Evolutionary conservation across 2,797 vertebrate genomes (phyloP), one percentile per base, ranked within the genome.

Genomic region (Agapornis canus): DNA sequence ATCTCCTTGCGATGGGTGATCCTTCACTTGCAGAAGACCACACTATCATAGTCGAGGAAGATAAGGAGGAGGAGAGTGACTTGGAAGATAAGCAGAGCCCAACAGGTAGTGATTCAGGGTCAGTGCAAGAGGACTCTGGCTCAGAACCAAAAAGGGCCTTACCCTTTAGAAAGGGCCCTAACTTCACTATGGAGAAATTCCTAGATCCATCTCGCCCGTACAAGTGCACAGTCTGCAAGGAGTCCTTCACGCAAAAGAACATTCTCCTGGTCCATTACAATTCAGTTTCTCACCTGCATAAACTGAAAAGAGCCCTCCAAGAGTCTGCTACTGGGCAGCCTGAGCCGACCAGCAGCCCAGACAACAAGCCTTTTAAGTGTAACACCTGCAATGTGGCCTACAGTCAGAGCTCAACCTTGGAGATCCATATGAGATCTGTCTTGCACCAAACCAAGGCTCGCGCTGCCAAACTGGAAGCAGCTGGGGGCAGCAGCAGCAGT

Each of bases 171-270:
- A 99, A 99, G 95, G 99, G 99, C 68, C 99, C 99, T 72, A 99
- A 99, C 97, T 99, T 99, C 96, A 99, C 99, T 12, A 99, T 99
- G 99, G 99, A 99, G 95, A 99, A 99, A 95, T 99, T 99, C 91
- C 97, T 99, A 85, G 99, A 99, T 97, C 99, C 99, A 7, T 99
- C 99, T 96, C 99, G 99, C 86, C 99, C 99, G 31, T 99, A 99
- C 95, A 99, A 99, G 97, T 99, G 99, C 96, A 99, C 99, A 1
- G 99, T 99, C 54, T 99, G 99, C 98, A 99, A 99, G 98, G 99
- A 99, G 95, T 99, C 99, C 89, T 99, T 99, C 95, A 99, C 99
- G 0, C 99, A 99, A 85, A 99, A 99, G 98, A 99, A 99, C 93
- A 99, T 99, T 96, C 98, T 99, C 76, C 97, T 99, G 69, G 99